These are phyloP conservation scores for Drosophila paranaensis DNA, from an alignment of 2,888 invertebrate species.

Conservation along the genomic window DNA sequence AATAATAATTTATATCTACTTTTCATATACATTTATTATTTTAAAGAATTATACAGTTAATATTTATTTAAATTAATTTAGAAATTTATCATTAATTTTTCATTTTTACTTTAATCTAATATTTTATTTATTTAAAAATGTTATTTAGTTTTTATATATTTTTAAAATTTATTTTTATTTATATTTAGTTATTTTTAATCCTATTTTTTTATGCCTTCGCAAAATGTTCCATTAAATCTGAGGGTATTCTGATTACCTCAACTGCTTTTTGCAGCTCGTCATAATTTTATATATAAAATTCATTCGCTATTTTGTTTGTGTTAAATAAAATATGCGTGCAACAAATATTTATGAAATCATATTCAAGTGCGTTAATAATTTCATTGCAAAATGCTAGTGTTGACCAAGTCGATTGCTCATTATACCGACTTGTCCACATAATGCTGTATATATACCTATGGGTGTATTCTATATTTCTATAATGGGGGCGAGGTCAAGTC, in stretches of 20 bases:
- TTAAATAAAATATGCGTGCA: background rate
- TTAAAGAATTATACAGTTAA: background rate
- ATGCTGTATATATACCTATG: background rate
- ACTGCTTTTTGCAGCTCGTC: background rate
- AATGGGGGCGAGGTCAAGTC: constrained; percentile 51
- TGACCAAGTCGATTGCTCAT: background rate
- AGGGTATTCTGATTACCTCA: constrained; percentile 11
- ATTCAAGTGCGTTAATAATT: constrained; percentile 12
- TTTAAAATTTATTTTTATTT: background rate
- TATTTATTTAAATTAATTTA: too few species aligned
- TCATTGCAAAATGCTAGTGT: constrained; percentile 2
- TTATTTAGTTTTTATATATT: too few species aligned
- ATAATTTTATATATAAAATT: constrained; percentile 17
- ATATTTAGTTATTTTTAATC: background rate
- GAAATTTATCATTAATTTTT: too few species aligned
- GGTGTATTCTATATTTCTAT: constrained; percentile 3
- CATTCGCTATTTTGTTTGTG: constrained; percentile 17
- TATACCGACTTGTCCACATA: too few species aligned
- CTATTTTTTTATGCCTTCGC: background rate
- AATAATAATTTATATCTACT: too few species aligned
- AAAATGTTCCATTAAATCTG: background rate
- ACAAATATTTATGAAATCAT: constrained; percentile 26
- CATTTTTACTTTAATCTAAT: background rate
- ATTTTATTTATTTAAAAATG: background rate
- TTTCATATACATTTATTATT: background rate